Evolutionary conservation across 1,140 invertebrate species (phyloP).

Genomic region (Araneus ventricosus): DNA sequence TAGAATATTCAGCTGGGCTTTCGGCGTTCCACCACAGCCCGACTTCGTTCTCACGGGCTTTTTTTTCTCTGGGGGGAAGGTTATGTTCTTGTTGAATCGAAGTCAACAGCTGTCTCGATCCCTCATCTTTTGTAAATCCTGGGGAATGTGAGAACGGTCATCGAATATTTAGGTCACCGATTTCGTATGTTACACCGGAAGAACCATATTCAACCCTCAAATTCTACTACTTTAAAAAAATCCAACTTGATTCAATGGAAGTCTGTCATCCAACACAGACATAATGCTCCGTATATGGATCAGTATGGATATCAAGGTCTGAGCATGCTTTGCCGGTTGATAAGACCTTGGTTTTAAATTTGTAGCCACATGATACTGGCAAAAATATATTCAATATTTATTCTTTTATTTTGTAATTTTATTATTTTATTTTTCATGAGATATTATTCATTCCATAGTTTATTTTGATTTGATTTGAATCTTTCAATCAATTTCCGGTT

Average conservation of each 20-base stretch:
- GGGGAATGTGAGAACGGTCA: slow-evolving; percentile 71
- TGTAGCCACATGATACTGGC: too few relatives aligned
- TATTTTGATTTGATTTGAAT: too few relatives aligned
- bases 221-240: slow-evolving; percentile 14
- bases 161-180: slow-evolving; percentile 67
- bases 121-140: slow-evolving; percentile 31
- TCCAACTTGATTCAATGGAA: slow-evolving; percentile 2
- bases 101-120: slow-evolving; percentile 49
- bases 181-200: slow-evolving; percentile 48
- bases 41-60: slow-evolving; percentile 53
- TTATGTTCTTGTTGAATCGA: slow-evolving; percentile 36
- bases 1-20: slow-evolving; percentile 49
- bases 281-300: neutral
- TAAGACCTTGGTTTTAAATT: too few relatives aligned
- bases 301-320: neutral
- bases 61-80: slow-evolving; percentile 18
- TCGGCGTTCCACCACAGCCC: slow-evolving; percentile 36
- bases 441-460: too few relatives aligned
- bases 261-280: neutral
- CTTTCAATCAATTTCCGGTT: too few relatives aligned
- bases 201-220: neutral
- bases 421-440: too few relatives aligned
- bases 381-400: too few relatives aligned
- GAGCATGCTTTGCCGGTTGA: too few relatives aligned
- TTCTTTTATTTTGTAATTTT: too few relatives aligned